Conservation (phyloP, 1,140 invertebrate species). For the Leptoteleia sp. region DNA sequence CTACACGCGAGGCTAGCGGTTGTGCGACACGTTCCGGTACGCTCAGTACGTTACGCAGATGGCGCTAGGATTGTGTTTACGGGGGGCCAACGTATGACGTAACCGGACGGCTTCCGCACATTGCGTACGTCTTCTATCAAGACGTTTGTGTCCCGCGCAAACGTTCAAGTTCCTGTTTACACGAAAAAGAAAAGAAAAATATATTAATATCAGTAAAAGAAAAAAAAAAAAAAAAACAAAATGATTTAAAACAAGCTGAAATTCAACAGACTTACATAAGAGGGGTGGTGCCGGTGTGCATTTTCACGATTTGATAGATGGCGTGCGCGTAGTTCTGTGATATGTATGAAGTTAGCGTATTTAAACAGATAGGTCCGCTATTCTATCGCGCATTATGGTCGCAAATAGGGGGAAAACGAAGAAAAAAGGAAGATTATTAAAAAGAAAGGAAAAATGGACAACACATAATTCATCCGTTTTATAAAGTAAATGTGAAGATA, state of each 20-base stretch:
- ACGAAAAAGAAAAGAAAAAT: neutral
- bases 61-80: neutral
- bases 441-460: constrained; percentile 11
- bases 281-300: constrained; percentile 13
- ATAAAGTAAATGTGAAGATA: constrained; percentile 66
- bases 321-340: constrained; percentile 81
- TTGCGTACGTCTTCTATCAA: constrained; percentile 77
- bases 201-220: neutral
- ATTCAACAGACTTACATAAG: no score
- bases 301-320: constrained; percentile 70
- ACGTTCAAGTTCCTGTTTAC: constrained; percentile 36
- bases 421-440: neutral
- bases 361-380: constrained; percentile 74
- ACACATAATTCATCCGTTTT: constrained; percentile 77
- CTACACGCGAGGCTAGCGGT: constrained; percentile 69
- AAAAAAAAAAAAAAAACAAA: no score
- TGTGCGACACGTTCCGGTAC: constrained; percentile 61
- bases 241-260: no score
- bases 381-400: constrained; percentile 76
- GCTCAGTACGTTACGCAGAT: constrained; percentile 30
- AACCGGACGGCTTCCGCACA: constrained; percentile 76
- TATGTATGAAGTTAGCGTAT: constrained; percentile 81
- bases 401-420: constrained; percentile 52
- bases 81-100: constrained; percentile 9
- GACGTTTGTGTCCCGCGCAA: constrained; percentile 28